A percentile compares a stretch with the other conserved stretches of the same genome.
Evolutionary conservation across 1,140 invertebrate genomes (phyloP).

Genomic region (Nymphalis io): DNA sequence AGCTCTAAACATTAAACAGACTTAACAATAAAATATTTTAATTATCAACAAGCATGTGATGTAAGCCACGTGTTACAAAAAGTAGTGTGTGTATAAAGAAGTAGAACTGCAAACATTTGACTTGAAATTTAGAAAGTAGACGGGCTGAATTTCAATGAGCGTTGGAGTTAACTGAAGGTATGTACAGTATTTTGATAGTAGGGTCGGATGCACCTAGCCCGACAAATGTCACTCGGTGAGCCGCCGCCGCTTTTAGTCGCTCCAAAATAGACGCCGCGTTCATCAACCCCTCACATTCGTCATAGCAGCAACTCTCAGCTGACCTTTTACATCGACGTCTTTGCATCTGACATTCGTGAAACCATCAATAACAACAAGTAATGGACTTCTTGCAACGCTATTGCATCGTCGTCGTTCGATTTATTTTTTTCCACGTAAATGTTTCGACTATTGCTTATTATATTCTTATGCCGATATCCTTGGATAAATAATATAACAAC

Average conservation of each 20-base stretch:
- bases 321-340: constrained; percentile 60
- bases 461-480: constrained; percentile 37
- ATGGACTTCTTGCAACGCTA: constrained; percentile 41
- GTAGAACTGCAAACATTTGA: background rate
- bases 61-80: background rate
- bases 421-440: constrained; percentile 35
- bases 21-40: too few relatives aligned
- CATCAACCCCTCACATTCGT: constrained; percentile 77
- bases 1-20: too few relatives aligned
- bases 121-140: background rate
- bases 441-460: constrained; percentile 33
- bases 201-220: constrained; percentile 72
- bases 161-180: constrained; percentile 23
- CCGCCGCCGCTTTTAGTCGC: constrained; percentile 71
- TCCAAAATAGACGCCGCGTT: constrained; percentile 77
- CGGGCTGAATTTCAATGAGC: background rate
- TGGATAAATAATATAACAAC: constrained; percentile 11
- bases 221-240: constrained; percentile 78
- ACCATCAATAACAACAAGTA: constrained; percentile 40
- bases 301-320: constrained; percentile 53
- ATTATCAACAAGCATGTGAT: too few relatives aligned
- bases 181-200: constrained; percentile 60
- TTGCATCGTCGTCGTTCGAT: background rate
- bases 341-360: constrained; percentile 32
- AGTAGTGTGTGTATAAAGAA: background rate